A percentile compares a stretch with the other conserved stretches of the same genome.
Conservation (phyloP, 2,888 invertebrate genomes). For the Tetramorium bicarinatum region DNA sequence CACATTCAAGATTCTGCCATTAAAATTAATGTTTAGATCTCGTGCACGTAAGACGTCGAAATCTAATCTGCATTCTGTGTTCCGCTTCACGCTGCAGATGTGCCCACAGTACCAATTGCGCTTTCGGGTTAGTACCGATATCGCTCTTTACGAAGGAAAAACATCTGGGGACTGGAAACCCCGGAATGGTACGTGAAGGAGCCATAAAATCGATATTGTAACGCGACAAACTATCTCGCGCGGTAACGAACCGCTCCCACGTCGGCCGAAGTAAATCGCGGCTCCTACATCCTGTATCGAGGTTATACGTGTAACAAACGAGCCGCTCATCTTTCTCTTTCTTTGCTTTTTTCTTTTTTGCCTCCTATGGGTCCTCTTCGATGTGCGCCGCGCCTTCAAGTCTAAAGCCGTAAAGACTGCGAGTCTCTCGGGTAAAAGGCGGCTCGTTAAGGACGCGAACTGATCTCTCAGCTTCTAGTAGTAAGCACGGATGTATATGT, state of each 20-base stretch:
- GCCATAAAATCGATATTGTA: slow-evolving; percentile 67
- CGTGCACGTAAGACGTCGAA: slow-evolving; percentile 1
- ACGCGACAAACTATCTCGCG: slow-evolving; percentile 58
- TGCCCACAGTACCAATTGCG: slow-evolving; percentile 3
- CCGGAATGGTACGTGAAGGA: slow-evolving; percentile 37
- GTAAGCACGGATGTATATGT: slow-evolving; percentile 41
- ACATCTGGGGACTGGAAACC: slow-evolving; percentile 38
- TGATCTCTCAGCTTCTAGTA: slow-evolving; percentile 24
- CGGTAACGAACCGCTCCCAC: slow-evolving; percentile 75
- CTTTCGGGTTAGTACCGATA: slow-evolving; percentile 14
- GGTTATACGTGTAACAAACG: slow-evolving; percentile 67
- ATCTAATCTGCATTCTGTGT: slow-evolving; percentile 47
- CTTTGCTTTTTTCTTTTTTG: slow-evolving; percentile 42
- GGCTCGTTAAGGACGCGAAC: slow-evolving; percentile 67
- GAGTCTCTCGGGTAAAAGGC: slow-evolving; percentile 67
- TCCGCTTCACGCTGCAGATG: slow-evolving; percentile 37
- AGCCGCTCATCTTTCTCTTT: slow-evolving; percentile 33
- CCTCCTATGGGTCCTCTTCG: slow-evolving; percentile 49
- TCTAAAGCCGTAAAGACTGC: slow-evolving; percentile 53
- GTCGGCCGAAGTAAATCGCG: slow-evolving; percentile 75
- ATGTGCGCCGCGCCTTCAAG: slow-evolving; percentile 52
- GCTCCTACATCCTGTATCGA: slow-evolving; percentile 55
- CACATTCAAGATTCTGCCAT: not conserved
- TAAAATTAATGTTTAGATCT: slow-evolving; percentile 23
- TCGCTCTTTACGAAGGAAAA: slow-evolving; percentile 26